Conservation (phyloP, 2,888 invertebrate species). For the Metacarcinus magister region DNA sequence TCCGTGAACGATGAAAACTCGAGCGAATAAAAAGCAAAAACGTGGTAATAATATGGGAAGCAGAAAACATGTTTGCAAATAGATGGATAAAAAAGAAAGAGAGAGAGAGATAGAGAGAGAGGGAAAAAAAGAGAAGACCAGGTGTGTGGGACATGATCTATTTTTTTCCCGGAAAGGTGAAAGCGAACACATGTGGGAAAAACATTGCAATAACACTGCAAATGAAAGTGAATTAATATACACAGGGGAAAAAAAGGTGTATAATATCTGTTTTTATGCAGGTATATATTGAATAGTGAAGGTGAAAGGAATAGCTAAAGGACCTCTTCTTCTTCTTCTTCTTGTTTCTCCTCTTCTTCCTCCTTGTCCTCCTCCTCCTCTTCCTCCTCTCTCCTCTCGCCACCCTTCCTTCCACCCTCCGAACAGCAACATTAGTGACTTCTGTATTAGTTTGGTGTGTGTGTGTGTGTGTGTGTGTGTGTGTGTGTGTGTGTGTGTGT, state of each 20-base stretch:
- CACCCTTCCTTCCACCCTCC: neutral
- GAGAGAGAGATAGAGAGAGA: neutral
- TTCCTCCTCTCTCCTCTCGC: neutral
- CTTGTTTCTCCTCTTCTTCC: neutral
- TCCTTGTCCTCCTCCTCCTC: neutral
- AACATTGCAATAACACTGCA: neutral
- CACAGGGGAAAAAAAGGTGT: neutral
- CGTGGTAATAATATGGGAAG: neutral
- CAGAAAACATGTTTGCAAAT: neutral
- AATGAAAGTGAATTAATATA: neutral
- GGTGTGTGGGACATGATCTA: neutral
- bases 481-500: constrained; percentile 13
- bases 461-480: constrained; percentile 7
- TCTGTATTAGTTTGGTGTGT: constrained; percentile 5
- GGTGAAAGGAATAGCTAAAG: too few relatives aligned
- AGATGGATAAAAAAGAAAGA: neutral
- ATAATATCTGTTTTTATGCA: too few relatives aligned
- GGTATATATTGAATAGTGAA: too few relatives aligned
- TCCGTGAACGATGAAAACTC: neutral
- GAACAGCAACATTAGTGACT: neutral
- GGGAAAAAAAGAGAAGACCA: neutral
- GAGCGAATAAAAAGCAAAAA: neutral
- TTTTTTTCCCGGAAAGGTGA: neutral
- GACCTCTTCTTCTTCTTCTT: constrained; percentile 17
- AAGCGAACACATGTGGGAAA: neutral